These are phyloP conservation scores for Acanthurus tractus DNA, from an alignment of 2,797 vertebrate species.

Conservation along the genomic window DNA sequence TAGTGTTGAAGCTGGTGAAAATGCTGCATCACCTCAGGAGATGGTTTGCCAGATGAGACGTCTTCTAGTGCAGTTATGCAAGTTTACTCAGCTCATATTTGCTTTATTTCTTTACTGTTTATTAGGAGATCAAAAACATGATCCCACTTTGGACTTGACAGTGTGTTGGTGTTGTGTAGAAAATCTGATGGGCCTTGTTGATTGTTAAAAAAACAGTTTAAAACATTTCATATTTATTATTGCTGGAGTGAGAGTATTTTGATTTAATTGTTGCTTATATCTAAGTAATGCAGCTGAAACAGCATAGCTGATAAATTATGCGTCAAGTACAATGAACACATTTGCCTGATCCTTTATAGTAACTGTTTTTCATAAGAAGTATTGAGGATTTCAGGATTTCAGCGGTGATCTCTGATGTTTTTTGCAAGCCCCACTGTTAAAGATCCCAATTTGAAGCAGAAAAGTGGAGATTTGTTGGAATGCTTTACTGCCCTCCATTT, in stretches of 20 bases:
- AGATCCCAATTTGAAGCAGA: constrained; percentile 90
- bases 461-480: constrained; percentile 93
- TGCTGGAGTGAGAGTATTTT: background rate
- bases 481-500: constrained; percentile 93
- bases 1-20: background rate
- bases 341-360: background rate
- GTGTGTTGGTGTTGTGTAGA: background rate
- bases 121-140: background rate
- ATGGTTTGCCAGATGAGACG: constrained; percentile 5
- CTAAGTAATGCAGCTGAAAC: background rate
- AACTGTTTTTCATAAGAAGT: background rate
- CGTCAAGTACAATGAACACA: background rate
- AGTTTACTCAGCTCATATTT: background rate
- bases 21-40: background rate
- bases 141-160: background rate
- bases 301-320: background rate
- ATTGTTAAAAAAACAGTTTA: background rate
- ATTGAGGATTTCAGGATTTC: background rate
- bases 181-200: background rate
- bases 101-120: background rate
- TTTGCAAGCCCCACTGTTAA: constrained; percentile 97
- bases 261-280: background rate
- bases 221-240: background rate
- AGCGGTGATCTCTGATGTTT: constrained; percentile 78
- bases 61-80: background rate